Base-by-base conservation (phyloP, 2,888 invertebrate genomes). In the Synergus itoensis region DNA sequence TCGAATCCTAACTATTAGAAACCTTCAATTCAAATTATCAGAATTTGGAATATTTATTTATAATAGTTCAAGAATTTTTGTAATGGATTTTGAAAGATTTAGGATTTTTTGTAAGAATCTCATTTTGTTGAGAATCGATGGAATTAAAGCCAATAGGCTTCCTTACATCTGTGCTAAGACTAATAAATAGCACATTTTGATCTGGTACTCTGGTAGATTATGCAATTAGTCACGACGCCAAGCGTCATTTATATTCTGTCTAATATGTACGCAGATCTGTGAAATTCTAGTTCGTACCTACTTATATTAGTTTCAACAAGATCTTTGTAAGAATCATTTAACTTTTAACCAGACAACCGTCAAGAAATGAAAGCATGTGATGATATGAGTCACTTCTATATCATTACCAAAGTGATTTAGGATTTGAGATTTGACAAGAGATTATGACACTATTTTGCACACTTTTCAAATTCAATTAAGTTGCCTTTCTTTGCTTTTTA, bases 151-250 rank as follows among this genome's bases (percentile, higher is more conserved):
- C 28, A 28, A 28, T 28, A 28, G 28, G 28, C 28, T 28, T 64
- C 40, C 64, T 64, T n/a, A 40, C 64, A 64, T 40, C 64, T 64
- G 28, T n/a, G 14, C 40, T 64, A 4, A 40, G 16, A 40, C n/a
- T 65, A 65, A 65, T 40, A 9, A 65, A 65, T 18, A 65, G 41
- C 65, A 41, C 65, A 65, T 65, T 65, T 65, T 65, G 40, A 43
- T 43, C 43, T 65, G 45, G 36, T 36, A 36, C 4, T 4, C 4
- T 36, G 8, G 65, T 18, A 9, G 41, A 43, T 65, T 65, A 65
- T 18, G 65, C 65, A 65, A 65, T 41, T 2, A n/a, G 21, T 18
- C 18, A 41, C 43, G 65, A 18, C 41, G 65, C 65, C 18, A 43
- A 40, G 41, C 12, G 65, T 41, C 18, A 65, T 43, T 65, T 65